phyloP scores from a whole-genome alignment of 2,797 vertebrate species.

The Pseudocheirus occidentalis region DNA sequence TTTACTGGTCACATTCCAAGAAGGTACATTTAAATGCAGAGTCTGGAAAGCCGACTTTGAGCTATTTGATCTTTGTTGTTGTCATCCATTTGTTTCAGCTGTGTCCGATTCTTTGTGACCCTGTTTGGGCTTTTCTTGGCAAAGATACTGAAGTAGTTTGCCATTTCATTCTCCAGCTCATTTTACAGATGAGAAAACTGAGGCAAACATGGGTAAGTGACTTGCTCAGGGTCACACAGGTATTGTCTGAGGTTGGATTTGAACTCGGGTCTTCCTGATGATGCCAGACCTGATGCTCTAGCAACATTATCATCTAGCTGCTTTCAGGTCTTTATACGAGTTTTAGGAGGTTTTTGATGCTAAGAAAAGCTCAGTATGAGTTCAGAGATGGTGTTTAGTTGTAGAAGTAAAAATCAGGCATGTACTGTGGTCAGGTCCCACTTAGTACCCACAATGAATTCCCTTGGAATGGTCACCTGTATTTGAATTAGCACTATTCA shows the following conservation, averaged over 20 bases:
- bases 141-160: not conserved
- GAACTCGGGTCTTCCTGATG: not conserved
- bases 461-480: not conserved
- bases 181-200: not conserved
- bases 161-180: not conserved
- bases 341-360: slow-evolving; percentile 16
- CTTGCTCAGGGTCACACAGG: not conserved
- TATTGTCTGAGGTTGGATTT: not conserved
- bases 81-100: not conserved
- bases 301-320: not conserved
- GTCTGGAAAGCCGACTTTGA: not conserved
- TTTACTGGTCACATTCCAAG: not conserved
- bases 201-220: not conserved
- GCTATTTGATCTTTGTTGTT: not conserved
- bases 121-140: not conserved
- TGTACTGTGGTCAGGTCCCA: not conserved
- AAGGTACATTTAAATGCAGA: not conserved
- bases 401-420: not conserved
- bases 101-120: not conserved
- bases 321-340: not conserved
- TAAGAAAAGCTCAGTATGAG: slow-evolving; percentile 12
- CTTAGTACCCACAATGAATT: not conserved
- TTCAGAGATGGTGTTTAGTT: slow-evolving; percentile 29
- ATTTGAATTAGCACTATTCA: not conserved
- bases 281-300: not conserved